Conservation (phyloP, 1,140 invertebrate genomes). For the Drosophila elegans region DNA sequence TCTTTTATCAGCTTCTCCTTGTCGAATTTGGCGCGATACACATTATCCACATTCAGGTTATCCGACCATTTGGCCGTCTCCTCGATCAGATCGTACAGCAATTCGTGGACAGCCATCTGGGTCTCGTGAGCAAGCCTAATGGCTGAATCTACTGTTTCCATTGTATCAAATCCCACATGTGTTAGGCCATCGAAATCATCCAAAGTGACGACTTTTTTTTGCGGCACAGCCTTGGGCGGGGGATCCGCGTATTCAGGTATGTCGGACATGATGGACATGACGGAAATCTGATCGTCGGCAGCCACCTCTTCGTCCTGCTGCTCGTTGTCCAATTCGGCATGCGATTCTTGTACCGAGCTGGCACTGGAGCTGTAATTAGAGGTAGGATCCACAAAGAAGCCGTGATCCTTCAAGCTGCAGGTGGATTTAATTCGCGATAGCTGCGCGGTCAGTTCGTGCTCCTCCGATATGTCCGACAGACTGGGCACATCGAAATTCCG, state of each 20-base stretch:
- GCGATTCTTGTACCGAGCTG: background rate
- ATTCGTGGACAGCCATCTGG: background rate
- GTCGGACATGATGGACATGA: slow-evolving; percentile 10
- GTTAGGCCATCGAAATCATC: background rate
- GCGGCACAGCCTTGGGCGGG: background rate
- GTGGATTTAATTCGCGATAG: background rate
- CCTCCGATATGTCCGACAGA: slow-evolving; percentile 59
- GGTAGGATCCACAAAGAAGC: background rate
- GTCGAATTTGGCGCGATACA: slow-evolving; percentile 7
- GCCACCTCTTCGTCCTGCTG: background rate
- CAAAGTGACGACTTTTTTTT: background rate
- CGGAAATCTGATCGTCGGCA: background rate
- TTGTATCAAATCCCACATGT: background rate
- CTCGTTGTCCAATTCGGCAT: background rate
- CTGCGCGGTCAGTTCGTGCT: background rate
- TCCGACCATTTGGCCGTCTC: background rate
- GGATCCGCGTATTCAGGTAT: background rate
- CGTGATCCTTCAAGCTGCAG: background rate
- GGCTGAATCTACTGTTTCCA: background rate
- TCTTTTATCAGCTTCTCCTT: slow-evolving; percentile 11
- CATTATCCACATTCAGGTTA: background rate
- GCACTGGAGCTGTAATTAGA: background rate
- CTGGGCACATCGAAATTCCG: slow-evolving; percentile 35
- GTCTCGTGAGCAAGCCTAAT: background rate
- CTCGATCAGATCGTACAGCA: slow-evolving; percentile 27